Base-by-base conservation (phyloP, 2,797 vertebrate genomes). In the Anguilla megastoma region DNA sequence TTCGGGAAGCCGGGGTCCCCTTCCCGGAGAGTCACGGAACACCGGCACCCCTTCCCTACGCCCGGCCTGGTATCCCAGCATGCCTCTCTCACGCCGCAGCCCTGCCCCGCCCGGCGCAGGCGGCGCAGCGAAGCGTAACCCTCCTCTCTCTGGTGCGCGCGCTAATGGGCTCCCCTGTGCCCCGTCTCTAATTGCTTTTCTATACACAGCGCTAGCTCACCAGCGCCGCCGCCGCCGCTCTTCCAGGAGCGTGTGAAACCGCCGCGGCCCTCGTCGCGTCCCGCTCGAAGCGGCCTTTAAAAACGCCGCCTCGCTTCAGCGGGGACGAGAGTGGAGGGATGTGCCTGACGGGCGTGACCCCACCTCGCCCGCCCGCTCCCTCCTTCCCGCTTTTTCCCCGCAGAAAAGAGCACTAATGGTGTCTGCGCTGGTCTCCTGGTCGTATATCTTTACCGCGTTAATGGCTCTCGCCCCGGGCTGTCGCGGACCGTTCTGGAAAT, bases 91-190 rank as follows among this genome's bases (percentile, higher is more conserved):
- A 9, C 1, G 10, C 14, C 41, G 10, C 36, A n/a, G 41, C 36
- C 33, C 85, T 86, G 85, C n/a, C 27, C 85, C 24, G 7, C n/a
- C 1, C 12, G 8, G 48, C 4, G 16, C 60, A 3, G n/a, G 69
- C 54, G 86, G 71, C 56, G 41, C n/a, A 60, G 69, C 85, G 63
- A 48, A 89, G 84, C 18, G 41, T 89, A 90, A 88, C 89, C 88
- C 69, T 36, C 69, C 83, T 58, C 45, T 54, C 36, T 41, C 36
- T 41, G 36, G 36, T 52, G 50, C 8, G 1, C 79, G 2, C 69
- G 76, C 85, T 87, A 90, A 89, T 88, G 74, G 83, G 87, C 54
- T 87, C 84, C 86, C 90, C 58, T 21, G 45, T 50, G 76, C 86
- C 85, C 14, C 1, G 86, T 18, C 84, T 63, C 58, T 89, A 89